A percentile compares a stretch with the other conserved stretches of the same genome.
Conservation (phyloP, 2,113 vertebrate species). For the Empidonax alnorum region DNA sequence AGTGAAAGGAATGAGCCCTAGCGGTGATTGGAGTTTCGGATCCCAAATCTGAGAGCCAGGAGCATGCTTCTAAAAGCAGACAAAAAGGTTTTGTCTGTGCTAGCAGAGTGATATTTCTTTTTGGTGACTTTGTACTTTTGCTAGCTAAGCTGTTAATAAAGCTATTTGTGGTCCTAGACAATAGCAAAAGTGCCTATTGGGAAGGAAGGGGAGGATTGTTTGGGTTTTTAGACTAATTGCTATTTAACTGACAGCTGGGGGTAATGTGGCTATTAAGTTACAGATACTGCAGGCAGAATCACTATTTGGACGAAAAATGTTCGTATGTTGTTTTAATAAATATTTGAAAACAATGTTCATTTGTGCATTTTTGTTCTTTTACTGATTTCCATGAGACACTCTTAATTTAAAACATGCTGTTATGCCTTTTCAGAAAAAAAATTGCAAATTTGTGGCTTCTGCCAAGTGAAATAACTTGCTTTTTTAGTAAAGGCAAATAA, state of each 20-base stretch:
- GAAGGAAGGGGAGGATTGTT: background rate
- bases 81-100: background rate
- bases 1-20: background rate
- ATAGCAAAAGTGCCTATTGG: conserved; percentile 46
- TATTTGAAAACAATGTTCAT: conserved; percentile 27
- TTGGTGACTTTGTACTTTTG: conserved; percentile 33
- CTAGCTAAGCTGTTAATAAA: conserved; percentile 44
- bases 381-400: background rate
- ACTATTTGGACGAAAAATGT: background rate
- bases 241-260: background rate
- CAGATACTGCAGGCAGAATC: background rate
- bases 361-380: background rate
- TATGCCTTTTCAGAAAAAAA: background rate
- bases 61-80: background rate
- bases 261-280: background rate
- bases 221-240: background rate
- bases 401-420: background rate
- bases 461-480: background rate
- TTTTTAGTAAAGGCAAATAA: conserved; percentile 13
- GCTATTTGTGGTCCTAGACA: conserved; percentile 42
- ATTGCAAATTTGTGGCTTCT: background rate
- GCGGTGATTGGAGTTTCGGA: background rate
- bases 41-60: background rate
- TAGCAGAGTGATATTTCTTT: background rate
- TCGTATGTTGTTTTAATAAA: conserved; percentile 34